These are phyloP conservation scores for Mizuhopecten yessoensis DNA, from an alignment of 1,140 invertebrate genomes.

Conservation along the genomic window DNA sequence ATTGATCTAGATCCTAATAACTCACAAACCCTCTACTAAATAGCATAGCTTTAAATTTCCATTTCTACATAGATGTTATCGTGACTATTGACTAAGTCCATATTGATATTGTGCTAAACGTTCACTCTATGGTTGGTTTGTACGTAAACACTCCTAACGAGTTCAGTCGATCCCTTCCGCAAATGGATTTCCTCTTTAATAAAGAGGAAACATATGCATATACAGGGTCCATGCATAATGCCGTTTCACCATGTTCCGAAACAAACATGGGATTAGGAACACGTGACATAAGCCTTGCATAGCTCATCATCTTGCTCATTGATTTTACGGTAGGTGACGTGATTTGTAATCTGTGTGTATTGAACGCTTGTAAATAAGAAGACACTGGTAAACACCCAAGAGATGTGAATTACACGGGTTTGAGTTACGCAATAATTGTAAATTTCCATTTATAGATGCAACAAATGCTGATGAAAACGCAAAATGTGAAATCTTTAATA, in stretches of 20 bases:
- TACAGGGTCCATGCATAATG: neutral
- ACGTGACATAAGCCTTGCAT: neutral
- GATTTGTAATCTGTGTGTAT: neutral
- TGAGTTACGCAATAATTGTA: neutral
- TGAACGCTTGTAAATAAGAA: neutral
- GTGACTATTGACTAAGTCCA: too few relatives aligned
- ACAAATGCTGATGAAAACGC: neutral
- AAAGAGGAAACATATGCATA: neutral
- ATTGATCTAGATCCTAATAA: too few relatives aligned
- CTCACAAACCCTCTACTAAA: too few relatives aligned
- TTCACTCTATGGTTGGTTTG: too few relatives aligned
- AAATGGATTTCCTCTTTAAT: neutral
- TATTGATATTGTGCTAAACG: too few relatives aligned
- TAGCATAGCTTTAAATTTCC: too few relatives aligned
- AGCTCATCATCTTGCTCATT: neutral
- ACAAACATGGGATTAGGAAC: neutral
- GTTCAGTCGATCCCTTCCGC: neutral
- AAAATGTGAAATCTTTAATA: neutral
- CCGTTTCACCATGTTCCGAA: neutral
- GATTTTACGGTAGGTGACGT: neutral
- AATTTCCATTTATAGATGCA: neutral
- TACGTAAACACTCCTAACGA: too few relatives aligned
- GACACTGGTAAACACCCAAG: neutral
- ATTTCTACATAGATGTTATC: too few relatives aligned
- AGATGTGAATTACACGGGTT: constrained; percentile 5